phyloP scores from a whole-genome alignment of 2,797 vertebrate genomes.

The Anabas testudineus region DNA sequence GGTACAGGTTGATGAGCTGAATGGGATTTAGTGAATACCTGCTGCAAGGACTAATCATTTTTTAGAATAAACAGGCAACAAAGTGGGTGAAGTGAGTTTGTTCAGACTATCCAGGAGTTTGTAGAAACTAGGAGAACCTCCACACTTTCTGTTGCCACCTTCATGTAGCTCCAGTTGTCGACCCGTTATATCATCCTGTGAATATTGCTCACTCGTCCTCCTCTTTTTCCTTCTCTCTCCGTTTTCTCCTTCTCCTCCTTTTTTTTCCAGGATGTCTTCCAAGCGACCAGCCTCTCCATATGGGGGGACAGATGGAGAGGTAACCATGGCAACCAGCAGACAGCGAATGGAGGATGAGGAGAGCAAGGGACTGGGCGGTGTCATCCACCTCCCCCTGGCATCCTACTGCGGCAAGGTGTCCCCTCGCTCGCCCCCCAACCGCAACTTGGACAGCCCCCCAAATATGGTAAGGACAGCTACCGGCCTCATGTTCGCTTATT shows the following conservation, averaged over 20 bases:
- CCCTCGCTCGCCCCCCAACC: conserved; percentile 89
- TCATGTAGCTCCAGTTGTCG: conserved; percentile 39
- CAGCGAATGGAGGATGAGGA: conserved; percentile 99
- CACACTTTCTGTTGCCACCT: neutral
- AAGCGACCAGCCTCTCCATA: conserved; percentile 99
- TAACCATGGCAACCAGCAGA: conserved; percentile 99
- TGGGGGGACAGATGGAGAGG: conserved; percentile 99
- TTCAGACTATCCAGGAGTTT: conserved; percentile 2
- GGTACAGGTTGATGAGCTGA: conserved; percentile 32
- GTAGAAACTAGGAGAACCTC: conserved; percentile 9
- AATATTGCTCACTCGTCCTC: conserved; percentile 86
- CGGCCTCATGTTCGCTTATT: accelerated
- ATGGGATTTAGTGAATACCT: conserved; percentile 22
- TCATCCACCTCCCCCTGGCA: conserved; percentile 99
- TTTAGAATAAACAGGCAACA: neutral
- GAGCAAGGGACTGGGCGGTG: conserved; percentile 92
- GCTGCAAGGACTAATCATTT: conserved; percentile 3
- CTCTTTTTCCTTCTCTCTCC: conserved; percentile 84
- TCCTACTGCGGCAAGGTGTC: conserved; percentile 97
- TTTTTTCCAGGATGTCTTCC: conserved; percentile 99
- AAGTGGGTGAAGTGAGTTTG: neutral
- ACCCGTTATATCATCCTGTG: conserved; percentile 65
- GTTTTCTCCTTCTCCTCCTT: conserved; percentile 84
- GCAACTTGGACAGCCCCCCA: conserved; percentile 93
- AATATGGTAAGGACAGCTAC: conserved; percentile 74